These are phyloP conservation scores for human (Homo sapiens) DNA, from an alignment of 2,113 vertebrate genomes.

Conservation along the genomic window GRCh38 chr5:177268001-177268500, in stretches of 20 bases:
- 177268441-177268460: too few relatives aligned
- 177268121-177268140: background rate
- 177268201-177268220: background rate
- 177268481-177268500: background rate
- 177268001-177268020: background rate
- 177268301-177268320: too few relatives aligned
- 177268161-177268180: too few relatives aligned
- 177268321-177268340: too few relatives aligned
- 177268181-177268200: background rate
- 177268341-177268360: too few relatives aligned
- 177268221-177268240: background rate
- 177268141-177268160: too few relatives aligned
- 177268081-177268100: background rate
- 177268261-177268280: background rate
- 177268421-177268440: too few relatives aligned
- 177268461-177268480: too few relatives aligned
- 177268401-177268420: too few relatives aligned
- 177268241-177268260: background rate
- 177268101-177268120: background rate
- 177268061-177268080: background rate
- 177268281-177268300: slow-evolving; percentile 8
- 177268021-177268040: background rate
- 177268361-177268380: too few relatives aligned
- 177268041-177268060: background rate
- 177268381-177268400: too few relatives aligned